Conservation (phyloP, 1,140 invertebrate species). For the Drosophila burlai region DNA sequence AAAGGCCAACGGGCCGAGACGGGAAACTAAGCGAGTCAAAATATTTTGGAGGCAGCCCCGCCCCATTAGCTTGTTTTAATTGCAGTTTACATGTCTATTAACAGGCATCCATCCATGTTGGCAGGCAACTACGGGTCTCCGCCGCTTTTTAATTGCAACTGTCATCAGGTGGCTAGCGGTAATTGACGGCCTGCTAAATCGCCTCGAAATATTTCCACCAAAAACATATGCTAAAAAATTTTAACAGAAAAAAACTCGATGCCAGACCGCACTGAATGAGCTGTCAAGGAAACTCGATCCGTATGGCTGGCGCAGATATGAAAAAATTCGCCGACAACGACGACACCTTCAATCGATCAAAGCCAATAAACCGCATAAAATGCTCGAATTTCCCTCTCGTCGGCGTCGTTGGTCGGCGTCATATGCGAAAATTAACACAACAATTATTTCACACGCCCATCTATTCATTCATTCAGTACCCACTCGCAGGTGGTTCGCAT, state of each 20-base stretch:
- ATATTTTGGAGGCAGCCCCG: slow-evolving; percentile 57
- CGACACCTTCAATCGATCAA: slow-evolving; percentile 49
- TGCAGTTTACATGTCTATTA: slow-evolving; percentile 83
- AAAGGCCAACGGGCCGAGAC: slow-evolving; percentile 38
- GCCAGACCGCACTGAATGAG: slow-evolving; percentile 35
- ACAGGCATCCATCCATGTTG: slow-evolving; percentile 53
- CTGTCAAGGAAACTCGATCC: slow-evolving; percentile 46
- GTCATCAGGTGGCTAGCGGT: slow-evolving; percentile 55
- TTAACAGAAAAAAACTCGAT: neutral
- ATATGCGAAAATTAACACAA: slow-evolving; percentile 59
- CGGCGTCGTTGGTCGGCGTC: slow-evolving; percentile 18
- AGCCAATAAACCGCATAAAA: slow-evolving; percentile 55
- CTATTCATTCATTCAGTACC: neutral
- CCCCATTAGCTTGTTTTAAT: slow-evolving; percentile 69
- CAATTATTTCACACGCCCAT: slow-evolving; percentile 54
- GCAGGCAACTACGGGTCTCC: slow-evolving; percentile 19
- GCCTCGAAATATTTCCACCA: slow-evolving; percentile 34
- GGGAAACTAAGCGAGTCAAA: slow-evolving; percentile 52
- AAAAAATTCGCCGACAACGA: slow-evolving; percentile 22
- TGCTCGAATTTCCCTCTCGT: slow-evolving; percentile 44
- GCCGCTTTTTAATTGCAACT: slow-evolving; percentile 54
- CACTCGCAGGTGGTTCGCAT: slow-evolving; percentile 22
- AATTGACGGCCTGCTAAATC: slow-evolving; percentile 52
- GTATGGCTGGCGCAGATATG: slow-evolving; percentile 20
- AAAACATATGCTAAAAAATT: slow-evolving; percentile 35